These are phyloP conservation scores for Aythya fuligula DNA, from an alignment of 2,797 vertebrate genomes.

Conservation along the genomic window DNA sequence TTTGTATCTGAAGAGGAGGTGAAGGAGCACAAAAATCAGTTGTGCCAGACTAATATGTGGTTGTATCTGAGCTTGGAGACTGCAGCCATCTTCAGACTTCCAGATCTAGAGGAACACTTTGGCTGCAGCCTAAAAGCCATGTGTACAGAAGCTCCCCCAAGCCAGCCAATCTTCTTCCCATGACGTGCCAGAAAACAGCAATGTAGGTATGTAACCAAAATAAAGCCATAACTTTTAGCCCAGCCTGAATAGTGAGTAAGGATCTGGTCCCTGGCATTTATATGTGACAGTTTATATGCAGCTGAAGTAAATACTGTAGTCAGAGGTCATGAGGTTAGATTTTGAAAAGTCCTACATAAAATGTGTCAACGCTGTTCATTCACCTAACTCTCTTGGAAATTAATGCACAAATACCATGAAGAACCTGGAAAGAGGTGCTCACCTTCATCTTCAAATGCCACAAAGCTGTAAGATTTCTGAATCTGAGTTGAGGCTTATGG, in stretches of 20 bases:
- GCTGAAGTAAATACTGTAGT: not conserved
- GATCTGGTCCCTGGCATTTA: not conserved
- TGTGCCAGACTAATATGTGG: not conserved
- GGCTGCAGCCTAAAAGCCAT: not conserved
- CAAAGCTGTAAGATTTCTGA: not conserved
- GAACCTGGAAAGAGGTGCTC: not conserved
- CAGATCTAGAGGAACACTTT: not conserved
- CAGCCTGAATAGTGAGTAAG: not conserved
- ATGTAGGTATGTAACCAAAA: not conserved
- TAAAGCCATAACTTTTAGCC: not conserved
- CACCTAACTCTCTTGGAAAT: not conserved
- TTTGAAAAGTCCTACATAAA: not conserved
- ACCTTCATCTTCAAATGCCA: not conserved
- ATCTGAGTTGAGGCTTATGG: not conserved
- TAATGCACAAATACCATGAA: not conserved
- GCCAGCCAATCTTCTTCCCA: not conserved
- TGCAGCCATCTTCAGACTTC: not conserved
- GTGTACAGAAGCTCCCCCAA: not conserved
- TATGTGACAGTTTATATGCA: not conserved
- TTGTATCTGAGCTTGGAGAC: not conserved
- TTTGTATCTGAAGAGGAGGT: not conserved
- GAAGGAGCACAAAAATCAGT: not conserved
- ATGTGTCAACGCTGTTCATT: not conserved
- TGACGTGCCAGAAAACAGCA: not conserved
- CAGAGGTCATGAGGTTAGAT: not conserved